Percentiles rank a stretch among this genome's conserved stretches.
Conservation (phyloP, 2,888 invertebrate species). For the Zygogramma bicolorata region DNA sequence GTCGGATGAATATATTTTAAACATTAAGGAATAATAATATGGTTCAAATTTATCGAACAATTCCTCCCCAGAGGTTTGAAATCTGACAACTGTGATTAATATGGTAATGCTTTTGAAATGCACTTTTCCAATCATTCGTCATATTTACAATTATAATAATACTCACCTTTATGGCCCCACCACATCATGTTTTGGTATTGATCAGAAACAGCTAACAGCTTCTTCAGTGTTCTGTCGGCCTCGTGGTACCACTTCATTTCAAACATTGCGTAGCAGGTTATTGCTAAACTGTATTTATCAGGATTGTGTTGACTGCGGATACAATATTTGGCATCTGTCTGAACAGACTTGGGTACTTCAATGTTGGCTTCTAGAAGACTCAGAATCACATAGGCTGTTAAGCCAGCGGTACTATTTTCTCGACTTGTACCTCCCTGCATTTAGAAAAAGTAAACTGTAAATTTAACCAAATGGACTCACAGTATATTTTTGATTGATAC, state of each 20-base stretch:
- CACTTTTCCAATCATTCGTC: no score
- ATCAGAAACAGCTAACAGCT: slow-evolving; percentile 65
- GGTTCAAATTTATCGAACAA: no score
- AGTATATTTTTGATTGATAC: slow-evolving; percentile 12
- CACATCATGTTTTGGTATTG: slow-evolving; percentile 67
- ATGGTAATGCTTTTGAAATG: no score
- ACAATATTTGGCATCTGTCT: slow-evolving; percentile 74
- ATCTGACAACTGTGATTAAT: no score
- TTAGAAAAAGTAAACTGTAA: background rate
- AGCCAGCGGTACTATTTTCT: slow-evolving; percentile 71
- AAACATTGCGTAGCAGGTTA: slow-evolving; percentile 70
- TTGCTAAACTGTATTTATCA: slow-evolving; percentile 69
- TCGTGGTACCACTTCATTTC: slow-evolving; percentile 66
- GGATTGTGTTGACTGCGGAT: slow-evolving; percentile 65
- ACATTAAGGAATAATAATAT: no score
- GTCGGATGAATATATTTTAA: no score
- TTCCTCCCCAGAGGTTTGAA: no score
- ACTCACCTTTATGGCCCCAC: slow-evolving; percentile 68
- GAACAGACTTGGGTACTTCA: slow-evolving; percentile 67
- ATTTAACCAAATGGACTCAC: no score
- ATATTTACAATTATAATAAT: no score
- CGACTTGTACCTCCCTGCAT: slow-evolving; percentile 71
- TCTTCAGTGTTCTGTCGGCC: slow-evolving; percentile 64
- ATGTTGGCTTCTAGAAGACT: slow-evolving; percentile 74
- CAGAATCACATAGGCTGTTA: slow-evolving; percentile 78